A percentile compares a stretch with the other conserved stretches of the same genome.
These are phyloP conservation scores for Callipepla californica DNA, from an alignment of 2,113 vertebrate species.

Conservation along the genomic window DNA sequence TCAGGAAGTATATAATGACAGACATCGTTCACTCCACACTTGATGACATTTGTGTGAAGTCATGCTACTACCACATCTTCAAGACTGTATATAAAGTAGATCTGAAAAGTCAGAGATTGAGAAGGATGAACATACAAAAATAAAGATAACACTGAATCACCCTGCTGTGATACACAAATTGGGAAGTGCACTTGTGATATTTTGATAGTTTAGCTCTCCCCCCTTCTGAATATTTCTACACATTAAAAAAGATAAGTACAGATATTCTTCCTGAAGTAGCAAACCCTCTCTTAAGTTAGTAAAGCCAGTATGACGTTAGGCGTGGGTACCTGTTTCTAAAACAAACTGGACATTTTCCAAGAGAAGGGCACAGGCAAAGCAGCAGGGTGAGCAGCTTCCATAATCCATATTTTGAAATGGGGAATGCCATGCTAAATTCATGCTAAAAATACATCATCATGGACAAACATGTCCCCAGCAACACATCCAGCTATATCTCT, in stretches of 20 bases:
- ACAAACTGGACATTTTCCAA: neutral
- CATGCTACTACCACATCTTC: neutral
- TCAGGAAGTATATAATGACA: neutral
- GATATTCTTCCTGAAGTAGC: neutral
- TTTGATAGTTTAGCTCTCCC: neutral
- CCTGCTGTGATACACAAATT: rapidly evolving
- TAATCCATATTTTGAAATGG: neutral
- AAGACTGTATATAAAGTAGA: neutral
- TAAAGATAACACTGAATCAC: neutral
- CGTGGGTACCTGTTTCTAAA: neutral
- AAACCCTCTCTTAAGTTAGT: neutral
- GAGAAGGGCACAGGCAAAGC: neutral
- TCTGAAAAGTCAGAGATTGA: neutral
- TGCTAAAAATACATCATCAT: neutral
- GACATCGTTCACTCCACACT: neutral
- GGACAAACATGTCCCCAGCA: neutral
- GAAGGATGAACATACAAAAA: neutral
- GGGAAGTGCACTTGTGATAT: neutral
- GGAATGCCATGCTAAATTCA: neutral
- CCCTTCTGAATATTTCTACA: neutral
- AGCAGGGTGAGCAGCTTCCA: neutral
- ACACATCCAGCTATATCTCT: neutral
- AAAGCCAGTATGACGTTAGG: neutral
- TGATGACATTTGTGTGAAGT: neutral
- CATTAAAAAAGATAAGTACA: neutral